Evolutionary conservation across 2,888 invertebrate species (phyloP).

Genomic region (Dioctria linearis): DNA sequence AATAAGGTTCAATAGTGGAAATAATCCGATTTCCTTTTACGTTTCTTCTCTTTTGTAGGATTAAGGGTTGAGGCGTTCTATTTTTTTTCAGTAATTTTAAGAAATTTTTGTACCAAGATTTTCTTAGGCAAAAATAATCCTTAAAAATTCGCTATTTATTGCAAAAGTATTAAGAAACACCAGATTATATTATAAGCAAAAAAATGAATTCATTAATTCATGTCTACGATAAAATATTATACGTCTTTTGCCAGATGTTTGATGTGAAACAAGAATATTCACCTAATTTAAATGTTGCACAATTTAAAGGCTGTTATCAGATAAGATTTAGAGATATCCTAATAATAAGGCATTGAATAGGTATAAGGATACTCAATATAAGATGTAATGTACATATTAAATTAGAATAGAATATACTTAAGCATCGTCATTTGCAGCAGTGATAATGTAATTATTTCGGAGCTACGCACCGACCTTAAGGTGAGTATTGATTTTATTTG

Average conservation of each 20-base stretch:
- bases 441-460: slow-evolving; percentile 34
- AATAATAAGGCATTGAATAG: neutral
- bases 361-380: slow-evolving; percentile 2
- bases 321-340: neutral
- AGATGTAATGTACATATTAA: neutral
- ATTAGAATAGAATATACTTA: neutral
- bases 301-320: neutral
- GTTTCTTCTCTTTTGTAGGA: neutral
- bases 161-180: neutral
- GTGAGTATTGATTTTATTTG: slow-evolving; percentile 47
- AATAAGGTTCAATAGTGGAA: neutral
- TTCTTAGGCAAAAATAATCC: neutral
- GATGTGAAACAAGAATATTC: slow-evolving; percentile 16
- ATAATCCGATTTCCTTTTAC: neutral
- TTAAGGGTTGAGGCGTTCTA: neutral
- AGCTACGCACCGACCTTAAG: slow-evolving; percentile 30
- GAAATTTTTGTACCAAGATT: neutral
- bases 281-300: neutral
- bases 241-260: neutral
- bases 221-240: neutral
- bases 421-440: neutral
- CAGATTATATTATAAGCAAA: neutral
- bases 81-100: neutral
- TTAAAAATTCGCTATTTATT: neutral
- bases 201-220: neutral